Evolutionary conservation across 2,888 invertebrate genomes (phyloP), one percentile per base, ranked within the genome.

Genomic region (Metallyticus violacea): DNA sequence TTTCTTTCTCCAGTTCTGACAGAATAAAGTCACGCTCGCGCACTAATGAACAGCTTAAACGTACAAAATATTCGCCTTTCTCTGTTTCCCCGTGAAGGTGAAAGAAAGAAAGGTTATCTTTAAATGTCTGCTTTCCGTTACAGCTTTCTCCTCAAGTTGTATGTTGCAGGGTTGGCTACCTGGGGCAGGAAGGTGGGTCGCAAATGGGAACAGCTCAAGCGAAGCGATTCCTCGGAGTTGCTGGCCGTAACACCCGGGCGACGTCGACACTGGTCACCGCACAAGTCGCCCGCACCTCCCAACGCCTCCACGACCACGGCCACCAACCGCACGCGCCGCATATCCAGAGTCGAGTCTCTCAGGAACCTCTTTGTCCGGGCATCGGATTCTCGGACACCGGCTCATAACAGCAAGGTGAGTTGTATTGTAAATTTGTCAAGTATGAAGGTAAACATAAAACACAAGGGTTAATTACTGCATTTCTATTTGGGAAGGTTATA

Each of bases 161-260:
- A 80, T 85, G 77, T 90, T 85, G 40, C 90, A 94, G 94, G 93
- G 89, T 91, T 94, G 88, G 93, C 94, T 7, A 94, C 94, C 62
- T 94, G 94, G 94, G 93, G 94, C 82, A 93, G 92, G 89, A 93
- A 93, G 91, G 93, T 94, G 88, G 94, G 94, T 81, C 92, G 92
- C 89, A 93, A 93, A 90, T 94, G 94, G 93, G 94, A 94, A 88
- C 93, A 94, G 89, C 90, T 94, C 87, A 94, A 93, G 90, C 91
- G 94, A 86, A 93, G 93, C 86, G 94, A 94, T 89, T 94, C 94
- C 79, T 92, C 93, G 1, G 94, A 94, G 89, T 90, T 93, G 87
- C 90, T 93, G 29, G 90, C 92, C 7, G 91, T 91, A 26, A 91
- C 92, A 1, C 90, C 92, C 22, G 91, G 91, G 79, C 90, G 92